A percentile compares a stretch with the other conserved stretches of the same genome.
These are phyloP conservation scores for Chloroclystis v-ata DNA, from an alignment of 2,888 invertebrate species.

Conservation along the genomic window DNA sequence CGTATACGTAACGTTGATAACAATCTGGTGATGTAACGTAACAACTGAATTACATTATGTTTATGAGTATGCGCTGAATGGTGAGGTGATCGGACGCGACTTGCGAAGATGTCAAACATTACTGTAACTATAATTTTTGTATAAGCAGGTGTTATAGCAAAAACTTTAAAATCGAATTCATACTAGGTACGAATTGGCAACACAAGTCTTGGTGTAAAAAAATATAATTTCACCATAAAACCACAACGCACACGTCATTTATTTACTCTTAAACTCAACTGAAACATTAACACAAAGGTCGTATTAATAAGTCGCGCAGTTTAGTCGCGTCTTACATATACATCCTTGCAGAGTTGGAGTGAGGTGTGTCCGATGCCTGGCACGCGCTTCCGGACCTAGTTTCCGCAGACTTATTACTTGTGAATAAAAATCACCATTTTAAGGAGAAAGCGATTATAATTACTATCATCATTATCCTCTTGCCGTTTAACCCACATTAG, in stretches of 20 bases:
- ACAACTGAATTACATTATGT: not conserved
- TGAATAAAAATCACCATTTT: constrained; percentile 10
- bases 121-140: not conserved
- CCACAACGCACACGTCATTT: too few relatives aligned
- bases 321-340: not conserved
- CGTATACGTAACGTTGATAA: constrained; percentile 17
- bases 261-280: too few relatives aligned
- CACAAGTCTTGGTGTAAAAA: too few relatives aligned
- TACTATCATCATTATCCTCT: not conserved
- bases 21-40: constrained; percentile 17
- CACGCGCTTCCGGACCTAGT: constrained; percentile 28
- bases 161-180: too few relatives aligned
- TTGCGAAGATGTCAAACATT: not conserved
- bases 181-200: too few relatives aligned
- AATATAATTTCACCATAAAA: too few relatives aligned
- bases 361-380: constrained; percentile 11
- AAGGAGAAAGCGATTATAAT: constrained; percentile 6
- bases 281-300: not conserved
- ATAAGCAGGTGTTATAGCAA: too few relatives aligned
- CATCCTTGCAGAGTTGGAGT: not conserved
- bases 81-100: constrained; percentile 12
- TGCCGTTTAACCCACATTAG: too few relatives aligned
- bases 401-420: constrained; percentile 9
- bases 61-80: not conserved
- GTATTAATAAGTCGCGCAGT: not conserved